Conservation (phyloP, 2,113 vertebrate genomes). For the Ptilorrhoa leucosticta region DNA sequence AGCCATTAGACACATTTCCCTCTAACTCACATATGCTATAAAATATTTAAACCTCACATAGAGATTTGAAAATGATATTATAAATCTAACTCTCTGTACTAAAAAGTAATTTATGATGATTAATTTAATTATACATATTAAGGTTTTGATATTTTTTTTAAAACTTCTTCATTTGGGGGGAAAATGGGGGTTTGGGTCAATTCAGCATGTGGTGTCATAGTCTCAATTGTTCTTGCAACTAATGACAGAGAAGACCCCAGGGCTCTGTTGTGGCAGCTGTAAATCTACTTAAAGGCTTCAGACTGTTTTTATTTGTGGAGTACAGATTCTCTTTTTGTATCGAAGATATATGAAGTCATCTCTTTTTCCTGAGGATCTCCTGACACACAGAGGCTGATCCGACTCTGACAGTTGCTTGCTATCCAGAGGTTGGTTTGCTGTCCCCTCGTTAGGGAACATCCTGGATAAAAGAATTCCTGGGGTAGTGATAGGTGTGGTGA, state of each 20-base stretch:
- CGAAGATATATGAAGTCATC: neutral
- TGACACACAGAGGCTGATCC: neutral
- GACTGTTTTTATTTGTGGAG: slow-evolving; percentile 28
- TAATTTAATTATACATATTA: slow-evolving; percentile 74
- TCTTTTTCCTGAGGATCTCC: neutral
- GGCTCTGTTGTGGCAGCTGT: neutral
- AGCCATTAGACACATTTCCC: slow-evolving; percentile 73
- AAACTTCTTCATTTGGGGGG: slow-evolving; percentile 20
- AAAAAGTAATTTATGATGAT: slow-evolving; percentile 77
- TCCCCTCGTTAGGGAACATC: neutral
- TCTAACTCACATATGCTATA: slow-evolving; percentile 74
- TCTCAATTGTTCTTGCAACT: slow-evolving; percentile 16
- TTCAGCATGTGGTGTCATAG: neutral
- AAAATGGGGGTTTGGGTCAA: neutral
- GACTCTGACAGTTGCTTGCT: neutral
- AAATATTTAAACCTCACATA: slow-evolving; percentile 81
- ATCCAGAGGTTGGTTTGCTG: neutral
- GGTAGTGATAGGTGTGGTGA: accelerated
- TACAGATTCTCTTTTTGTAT: neutral
- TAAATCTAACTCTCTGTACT: slow-evolving; percentile 74
- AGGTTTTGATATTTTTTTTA: slow-evolving; percentile 60
- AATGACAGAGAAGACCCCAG: neutral
- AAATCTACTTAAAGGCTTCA: slow-evolving; percentile 22
- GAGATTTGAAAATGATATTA: slow-evolving; percentile 78
- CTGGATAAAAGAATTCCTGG: neutral